Conservation (phyloP, 2,113 vertebrate species). For the Trinectes maculatus region DNA sequence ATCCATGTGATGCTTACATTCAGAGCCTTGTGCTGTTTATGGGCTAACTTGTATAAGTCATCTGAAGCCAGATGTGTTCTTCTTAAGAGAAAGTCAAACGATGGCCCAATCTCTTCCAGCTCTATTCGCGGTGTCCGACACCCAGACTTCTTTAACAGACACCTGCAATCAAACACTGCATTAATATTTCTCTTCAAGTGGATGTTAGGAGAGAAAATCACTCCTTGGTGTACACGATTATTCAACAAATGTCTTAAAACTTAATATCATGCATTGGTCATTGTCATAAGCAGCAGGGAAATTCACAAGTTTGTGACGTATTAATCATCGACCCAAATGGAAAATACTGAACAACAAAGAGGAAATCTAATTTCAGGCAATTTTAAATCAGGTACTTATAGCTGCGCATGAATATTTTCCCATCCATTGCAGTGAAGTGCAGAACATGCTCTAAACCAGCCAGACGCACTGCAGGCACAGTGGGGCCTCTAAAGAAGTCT, state of each 20-base stretch:
- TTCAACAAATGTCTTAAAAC: too few species aligned
- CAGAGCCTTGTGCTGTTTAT: conserved; percentile 88
- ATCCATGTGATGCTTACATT: conserved; percentile 81
- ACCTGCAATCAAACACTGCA: conserved; percentile 71
- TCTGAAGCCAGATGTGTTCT: conserved; percentile 94
- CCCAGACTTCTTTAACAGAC: conserved; percentile 94
- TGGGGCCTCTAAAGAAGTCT: conserved; percentile 97
- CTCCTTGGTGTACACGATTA: not conserved
- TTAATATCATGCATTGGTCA: too few species aligned
- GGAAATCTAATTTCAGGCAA: not conserved
- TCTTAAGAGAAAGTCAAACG: conserved; percentile 89
- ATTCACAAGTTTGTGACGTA: too few species aligned
- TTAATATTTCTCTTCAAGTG: not conserved
- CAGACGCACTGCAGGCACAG: conserved; percentile 87
- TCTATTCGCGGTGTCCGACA: conserved; percentile 94
- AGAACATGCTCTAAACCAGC: conserved; percentile 93
- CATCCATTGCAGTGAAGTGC: conserved; percentile 92
- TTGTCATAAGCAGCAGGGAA: too few species aligned
- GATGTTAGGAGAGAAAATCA: not conserved
- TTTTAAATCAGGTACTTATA: conserved; percentile 86
- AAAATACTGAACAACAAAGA: not conserved
- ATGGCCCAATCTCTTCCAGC: conserved; percentile 95
- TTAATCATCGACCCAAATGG: too few species aligned
- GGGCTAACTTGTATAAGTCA: conserved; percentile 90
- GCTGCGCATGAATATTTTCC: conserved; percentile 92